Evolutionary conservation across 1,140 invertebrate genomes (phyloP), one percentile per base, ranked within the genome.

Genomic region (Bombus confusus): DNA sequence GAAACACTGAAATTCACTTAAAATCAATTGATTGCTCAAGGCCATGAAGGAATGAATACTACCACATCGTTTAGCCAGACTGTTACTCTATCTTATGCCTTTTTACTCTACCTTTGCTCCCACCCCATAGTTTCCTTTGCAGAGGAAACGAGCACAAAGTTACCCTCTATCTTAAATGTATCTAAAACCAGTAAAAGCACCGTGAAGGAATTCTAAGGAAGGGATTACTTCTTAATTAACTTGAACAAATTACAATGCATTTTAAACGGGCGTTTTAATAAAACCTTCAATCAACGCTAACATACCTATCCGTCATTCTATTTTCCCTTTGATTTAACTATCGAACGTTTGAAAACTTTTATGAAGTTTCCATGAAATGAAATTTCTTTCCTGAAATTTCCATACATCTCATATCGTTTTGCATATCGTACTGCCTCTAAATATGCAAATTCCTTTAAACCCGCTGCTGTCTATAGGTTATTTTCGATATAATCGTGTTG

Each of bases 1-100:
- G 18, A 9, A 10, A 13, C 18, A 18, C 37, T 15, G 15, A 5
- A 34, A 41, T 31, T 74, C 28, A 18, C 18, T 28, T 47, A 18
- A 74, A 74, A 74, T 74, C 72, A 74, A 74, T 47, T 74, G 72
- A 1, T 34, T n/a, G 15, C 72, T 74, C 41, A 47, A 25, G 41
- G n/a, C 18, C 28, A 74, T 34, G 31, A 74, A 31, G n/a, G n/a
- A 47, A 25, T 31, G 41, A 34, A 31, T 5, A n/a, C 41, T n/a
- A 31, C 41, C 18, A 13, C n/a, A 25, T 74, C 72, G 18, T 34
- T 74, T 47, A 12, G 18, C n/a, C 2, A 31, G 18, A 47, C 72
- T 47, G 9, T 47, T 47, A 34, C 72, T 74, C n/a, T 3, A 47
- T 34, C 72, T 47, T 47, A 25, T 22, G n/a, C 15, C 22, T 74